Evolutionary conservation across 2,113 vertebrate species (phyloP), one percentile per base, ranked within the genome.

Genomic region (Jaculus jaculus): DNA sequence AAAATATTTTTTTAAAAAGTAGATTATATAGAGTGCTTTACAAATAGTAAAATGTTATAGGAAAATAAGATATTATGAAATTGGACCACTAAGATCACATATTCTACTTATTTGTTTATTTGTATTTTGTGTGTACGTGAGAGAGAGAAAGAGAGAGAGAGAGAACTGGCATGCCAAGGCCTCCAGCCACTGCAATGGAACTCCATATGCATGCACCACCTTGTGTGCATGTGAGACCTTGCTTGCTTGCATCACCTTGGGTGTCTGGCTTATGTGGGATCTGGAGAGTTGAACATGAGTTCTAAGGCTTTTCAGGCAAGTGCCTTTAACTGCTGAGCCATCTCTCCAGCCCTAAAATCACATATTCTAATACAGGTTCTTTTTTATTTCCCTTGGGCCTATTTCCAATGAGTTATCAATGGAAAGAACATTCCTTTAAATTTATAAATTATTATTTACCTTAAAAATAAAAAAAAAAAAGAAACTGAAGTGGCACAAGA

Each of bases 401-500:
- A 20, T 92, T 94, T 87, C 24, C 37, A 74, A 13, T 63, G 87
- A 30, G 42, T 81, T 37, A 37, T 81, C 39, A 9, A 26, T 69
- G 23, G 24, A 83, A 78, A 34, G 47, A 77, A 58, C 42, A 65
- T 78, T 12, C 21, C 88, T 97, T 92, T 84, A 75, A 89, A 34
- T 91, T 65, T 80, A 54, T 71, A 84, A 90, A 68, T 94, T 92
- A 85, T 75, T 37, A 65, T 84, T 74, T 94, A 12, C 58, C 58
- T 69, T 65, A 60, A 87, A 95, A 96, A 42, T 90, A 68, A 84
- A 28, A 42, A 91, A 28, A 42, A 91, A 73, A 78, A 69, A 85
- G n/a, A 94, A 75, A 79, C 61, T 54, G 32, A 91, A 69, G 23
- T 84, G 5, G 65, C 24, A 18, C 54, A 71, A 42, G 2, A 16